Evolutionary conservation across 2,888 invertebrate species (phyloP), one percentile per base, ranked within the genome.

Genomic region (Latrodectus hesperus): DNA sequence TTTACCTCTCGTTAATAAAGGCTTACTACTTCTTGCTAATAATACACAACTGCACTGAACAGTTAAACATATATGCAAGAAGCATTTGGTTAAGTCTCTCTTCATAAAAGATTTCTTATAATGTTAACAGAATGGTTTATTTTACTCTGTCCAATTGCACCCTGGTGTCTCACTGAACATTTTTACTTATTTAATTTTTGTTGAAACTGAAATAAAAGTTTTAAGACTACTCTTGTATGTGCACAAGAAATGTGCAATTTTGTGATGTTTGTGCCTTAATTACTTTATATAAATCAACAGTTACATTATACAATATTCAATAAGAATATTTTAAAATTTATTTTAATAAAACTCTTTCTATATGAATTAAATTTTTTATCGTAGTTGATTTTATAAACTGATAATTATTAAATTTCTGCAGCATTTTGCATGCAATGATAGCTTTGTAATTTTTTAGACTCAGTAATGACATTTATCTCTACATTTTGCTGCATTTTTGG

Each of bases 211-310:
- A 60, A 60, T 60, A 60, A 60, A 60, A 60, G 60, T 60, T 60
- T 60, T 12, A 60, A 60, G n/a, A 12, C 3, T 60, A n/a, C 12
- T 60, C 14, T 60, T 60, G 12, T 60, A 6, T 38, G 38, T 60
- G 12, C 12, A 60, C n/a, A n/a, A 60, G 12, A 60, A 16, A 60
- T 16, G 12, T 16, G n/a, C 16, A 17, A 68, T 12, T 17, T 22
- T 81, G 86, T 87, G 86, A 87, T 87, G 76, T 51, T n/a, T 75
- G 86, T 87, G 86, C 86, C 86, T 87, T 87, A 80, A 77, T 38
- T 38, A 38, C 38, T 38, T 38, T 38, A 38, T 38, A 38, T 38
- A 38, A 38, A 38, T 38, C 38, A 38, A 38, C 38, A 38, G 38
- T 38, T 38, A 38, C 38, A 4, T 38, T 38, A 3, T 38, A 38